Conservation (phyloP, 1,140 invertebrate genomes). For the Xylocopa sonorina region DNA sequence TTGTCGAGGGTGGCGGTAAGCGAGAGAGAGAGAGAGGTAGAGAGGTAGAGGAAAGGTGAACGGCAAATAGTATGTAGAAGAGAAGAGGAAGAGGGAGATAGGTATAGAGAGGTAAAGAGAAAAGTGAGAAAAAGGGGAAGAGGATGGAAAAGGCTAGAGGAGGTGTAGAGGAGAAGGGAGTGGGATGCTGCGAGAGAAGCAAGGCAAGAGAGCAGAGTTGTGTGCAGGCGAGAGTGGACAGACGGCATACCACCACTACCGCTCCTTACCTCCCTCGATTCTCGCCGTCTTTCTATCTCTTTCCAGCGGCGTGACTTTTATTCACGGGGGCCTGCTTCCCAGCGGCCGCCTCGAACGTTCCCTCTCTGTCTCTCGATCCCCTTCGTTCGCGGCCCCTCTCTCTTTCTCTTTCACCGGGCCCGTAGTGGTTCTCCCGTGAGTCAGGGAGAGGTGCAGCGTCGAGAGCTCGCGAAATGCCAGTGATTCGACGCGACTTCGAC, state of each 20-base stretch:
- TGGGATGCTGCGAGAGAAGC: slow-evolving; percentile 72
- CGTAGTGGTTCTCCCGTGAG: slow-evolving; percentile 46
- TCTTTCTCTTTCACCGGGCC: slow-evolving; percentile 15
- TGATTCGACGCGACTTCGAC: slow-evolving; percentile 68
- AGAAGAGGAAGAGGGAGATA: no score
- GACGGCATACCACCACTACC: slow-evolving; percentile 80
- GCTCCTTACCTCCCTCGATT: slow-evolving; percentile 64
- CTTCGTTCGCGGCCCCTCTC: neutral
- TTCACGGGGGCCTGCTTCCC: slow-evolving; percentile 70
- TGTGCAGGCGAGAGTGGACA: slow-evolving; percentile 79
- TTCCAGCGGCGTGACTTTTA: slow-evolving; percentile 71
- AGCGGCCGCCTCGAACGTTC: slow-evolving; percentile 20
- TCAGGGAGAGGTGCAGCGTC: slow-evolving; percentile 53
- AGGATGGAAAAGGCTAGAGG: neutral
- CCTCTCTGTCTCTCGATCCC: neutral
- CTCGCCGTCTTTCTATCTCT: slow-evolving; percentile 5
- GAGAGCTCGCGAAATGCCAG: slow-evolving; percentile 68
- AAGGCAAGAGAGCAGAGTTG: slow-evolving; percentile 63
- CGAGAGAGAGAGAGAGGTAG: neutral
- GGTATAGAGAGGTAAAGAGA: no score
- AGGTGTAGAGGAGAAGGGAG: slow-evolving; percentile 58
- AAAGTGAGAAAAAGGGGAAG: neutral
- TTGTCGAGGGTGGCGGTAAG: neutral
- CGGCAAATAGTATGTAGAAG: slow-evolving; percentile 31
- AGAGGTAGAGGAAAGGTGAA: slow-evolving; percentile 43